These are phyloP conservation scores for Python bivittatus DNA, from an alignment of 2,113 vertebrate genomes.

Conservation along the genomic window DNA sequence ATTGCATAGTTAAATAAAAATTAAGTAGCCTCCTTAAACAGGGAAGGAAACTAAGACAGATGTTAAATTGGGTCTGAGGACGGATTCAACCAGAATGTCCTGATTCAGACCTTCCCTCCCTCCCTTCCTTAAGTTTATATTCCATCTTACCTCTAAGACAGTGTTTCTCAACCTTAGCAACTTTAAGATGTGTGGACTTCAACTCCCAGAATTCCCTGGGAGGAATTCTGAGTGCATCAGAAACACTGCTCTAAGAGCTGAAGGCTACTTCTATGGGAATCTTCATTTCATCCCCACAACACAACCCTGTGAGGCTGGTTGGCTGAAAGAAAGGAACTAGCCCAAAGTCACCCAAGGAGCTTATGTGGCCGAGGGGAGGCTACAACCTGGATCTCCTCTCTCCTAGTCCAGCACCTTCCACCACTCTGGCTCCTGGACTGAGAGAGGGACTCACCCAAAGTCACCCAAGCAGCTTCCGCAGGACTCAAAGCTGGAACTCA, in stretches of 20 bases:
- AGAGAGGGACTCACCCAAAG: not conserved
- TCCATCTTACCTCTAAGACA: not conserved
- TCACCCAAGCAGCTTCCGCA: not conserved
- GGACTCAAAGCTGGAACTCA: not conserved
- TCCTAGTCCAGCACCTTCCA: not conserved
- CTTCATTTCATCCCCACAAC: not conserved
- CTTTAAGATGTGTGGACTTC: too few species aligned
- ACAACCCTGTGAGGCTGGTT: not conserved
- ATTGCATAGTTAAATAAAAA: not conserved
- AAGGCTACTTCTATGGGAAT: not conserved
- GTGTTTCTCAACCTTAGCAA: too few species aligned
- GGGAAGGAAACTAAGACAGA: not conserved
- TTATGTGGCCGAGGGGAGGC: too few species aligned
- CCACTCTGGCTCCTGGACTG: not conserved
- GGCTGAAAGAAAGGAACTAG: not conserved
- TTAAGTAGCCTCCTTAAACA: not conserved
- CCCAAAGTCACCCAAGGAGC: not conserved
- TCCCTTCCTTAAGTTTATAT: too few species aligned
- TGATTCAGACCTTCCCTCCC: too few species aligned
- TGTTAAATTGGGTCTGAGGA: not conserved
- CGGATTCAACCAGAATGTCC: not conserved
- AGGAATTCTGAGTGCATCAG: too few species aligned
- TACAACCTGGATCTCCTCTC: not conserved
- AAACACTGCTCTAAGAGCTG: not conserved
- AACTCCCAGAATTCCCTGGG: too few species aligned